Evolutionary conservation across 2,888 invertebrate species (phyloP).

Genomic region (Drosophila testacea): DNA sequence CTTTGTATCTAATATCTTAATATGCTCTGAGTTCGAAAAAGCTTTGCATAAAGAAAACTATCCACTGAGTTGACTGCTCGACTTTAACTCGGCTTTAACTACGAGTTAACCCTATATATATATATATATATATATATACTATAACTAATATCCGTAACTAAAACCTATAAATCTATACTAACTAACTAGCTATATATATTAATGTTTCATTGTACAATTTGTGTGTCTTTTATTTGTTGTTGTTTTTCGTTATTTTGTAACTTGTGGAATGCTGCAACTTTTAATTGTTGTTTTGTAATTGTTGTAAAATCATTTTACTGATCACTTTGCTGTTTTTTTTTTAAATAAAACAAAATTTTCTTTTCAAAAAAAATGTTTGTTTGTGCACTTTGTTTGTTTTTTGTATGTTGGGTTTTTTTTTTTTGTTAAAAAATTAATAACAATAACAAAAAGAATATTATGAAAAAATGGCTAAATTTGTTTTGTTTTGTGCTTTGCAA

Average conservation of each 20-base stretch:
- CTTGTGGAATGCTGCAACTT: constrained; percentile 70
- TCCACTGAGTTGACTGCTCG: constrained; percentile 76
- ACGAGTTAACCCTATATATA: constrained; percentile 23
- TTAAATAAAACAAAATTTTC: constrained; percentile 51
- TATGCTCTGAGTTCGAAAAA: constrained; percentile 71
- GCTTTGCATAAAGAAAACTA: constrained; percentile 58
- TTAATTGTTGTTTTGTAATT: constrained; percentile 38
- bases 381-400: constrained; percentile 52
- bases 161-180: constrained; percentile 27
- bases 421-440: constrained; percentile 76
- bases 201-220: constrained; percentile 69
- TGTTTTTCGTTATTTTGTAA: constrained; percentile 33
- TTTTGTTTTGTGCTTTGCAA: constrained; percentile 71
- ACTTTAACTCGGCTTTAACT: constrained; percentile 15
- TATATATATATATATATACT: no score
- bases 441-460: constrained; percentile 70
- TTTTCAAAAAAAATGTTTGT: constrained; percentile 53
- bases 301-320: constrained; percentile 76
- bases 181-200: constrained; percentile 38
- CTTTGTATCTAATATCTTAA: constrained; percentile 42
- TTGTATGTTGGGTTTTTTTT: constrained; percentile 38
- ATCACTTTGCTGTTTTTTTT: constrained; percentile 74
- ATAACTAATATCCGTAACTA: constrained; percentile 21
- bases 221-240: constrained; percentile 64
- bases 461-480: constrained; percentile 71